Evolutionary conservation across 2,888 invertebrate genomes (phyloP), one percentile per base, ranked within the genome.

Genomic region (Leptinotarsa peninsularis): DNA sequence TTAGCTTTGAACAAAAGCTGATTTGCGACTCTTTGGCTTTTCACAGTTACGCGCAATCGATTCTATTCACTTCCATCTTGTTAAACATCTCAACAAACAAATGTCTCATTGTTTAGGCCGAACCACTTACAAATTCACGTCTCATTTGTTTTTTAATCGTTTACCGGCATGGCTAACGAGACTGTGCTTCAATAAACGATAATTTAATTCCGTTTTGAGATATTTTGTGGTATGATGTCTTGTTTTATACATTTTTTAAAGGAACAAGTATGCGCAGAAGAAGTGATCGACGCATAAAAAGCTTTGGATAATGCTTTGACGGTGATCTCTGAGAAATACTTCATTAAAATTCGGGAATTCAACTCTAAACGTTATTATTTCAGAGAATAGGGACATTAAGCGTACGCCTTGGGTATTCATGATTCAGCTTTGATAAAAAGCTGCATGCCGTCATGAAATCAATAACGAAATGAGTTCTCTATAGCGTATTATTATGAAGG

Each of bases 291-390:
- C 50, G 67, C 70, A 67, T 63, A 78, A 78, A 76, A 78, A 72
- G 66, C 27, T 72, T 72, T 71, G 63, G 69, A 66, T 68, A 69
- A 69, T 73, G 63, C 76, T 76, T 79, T 79, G 79, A 76, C 80
- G 81, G 84, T 81, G 84, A 83, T 82, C 83, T 85, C 84, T 81
- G 81, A 82, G 84, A 85, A 85, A 81, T 84, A 84, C 78, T 84
- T 84, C 84, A 85, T 85, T 85, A 83, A 84, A 84, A 85, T 84
- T 85, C 84, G 84, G 84, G 84, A 84, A 84, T 83, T 78, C 81
- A 79, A 76, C 78, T 81, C 82, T 83, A 83, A 84, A 82, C 81
- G 83, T 84, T 84, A 83, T 82, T 81, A 84, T 84, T 84, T 84
- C 84, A 84, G 81, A 78, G 84, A 84, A 84, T 76, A 77, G 72